Evolutionary conservation across 2,888 invertebrate species (phyloP), one percentile per base, ranked within the genome.

Genomic region (Heteromyza rotundicornis): DNA sequence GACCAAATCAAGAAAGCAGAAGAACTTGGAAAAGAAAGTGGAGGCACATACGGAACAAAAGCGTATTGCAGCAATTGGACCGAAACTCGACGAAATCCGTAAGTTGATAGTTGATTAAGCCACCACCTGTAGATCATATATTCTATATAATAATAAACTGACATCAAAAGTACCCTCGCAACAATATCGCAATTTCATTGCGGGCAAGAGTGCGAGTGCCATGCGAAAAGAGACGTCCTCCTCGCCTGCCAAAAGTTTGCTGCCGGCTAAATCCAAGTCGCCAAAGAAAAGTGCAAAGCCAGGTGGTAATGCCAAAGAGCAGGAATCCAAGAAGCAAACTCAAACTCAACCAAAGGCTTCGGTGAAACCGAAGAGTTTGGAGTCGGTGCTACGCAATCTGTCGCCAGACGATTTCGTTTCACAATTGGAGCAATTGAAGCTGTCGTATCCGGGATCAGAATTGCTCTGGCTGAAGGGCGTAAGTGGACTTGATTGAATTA

Each of bases 11-110:
- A 91, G 90, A 78, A 88, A 87, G 65, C 76, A 76, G 49, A 80
- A 71, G 51, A 86, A 85, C 68, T 63, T 79, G 51, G 89, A 89
- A 68, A 80, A 76, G 62, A 81, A 81, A 63, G 72, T 80, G 2
- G 79, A 83, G 36, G 83, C 84, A 3, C 86, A 86, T 67, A 83
- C 84, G 58, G 89, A 89, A 53, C 88, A 79, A 66, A 81, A 80
- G 67, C 74, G 80, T n/a, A 68, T 79, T 40, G 81, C 73, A 23
- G 75, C 80, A 1, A 87, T 89, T 79, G 88, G 87, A 82, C 88
- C 89, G 23, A 91, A 90, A 85, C 85, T 90, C 66, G 91, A 92
- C 78, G 92, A 92, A 82, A 87, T 91, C 76, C 84, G 92, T 92
- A 84, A 87, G 90, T 57, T 36, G 5, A 47, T 40, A 16, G 20